Percentiles rank a stretch among this genome's conserved stretches.
These are phyloP conservation scores for Lasioglossum marginatum DNA, from an alignment of 2,888 invertebrate genomes.

Conservation along the genomic window DNA sequence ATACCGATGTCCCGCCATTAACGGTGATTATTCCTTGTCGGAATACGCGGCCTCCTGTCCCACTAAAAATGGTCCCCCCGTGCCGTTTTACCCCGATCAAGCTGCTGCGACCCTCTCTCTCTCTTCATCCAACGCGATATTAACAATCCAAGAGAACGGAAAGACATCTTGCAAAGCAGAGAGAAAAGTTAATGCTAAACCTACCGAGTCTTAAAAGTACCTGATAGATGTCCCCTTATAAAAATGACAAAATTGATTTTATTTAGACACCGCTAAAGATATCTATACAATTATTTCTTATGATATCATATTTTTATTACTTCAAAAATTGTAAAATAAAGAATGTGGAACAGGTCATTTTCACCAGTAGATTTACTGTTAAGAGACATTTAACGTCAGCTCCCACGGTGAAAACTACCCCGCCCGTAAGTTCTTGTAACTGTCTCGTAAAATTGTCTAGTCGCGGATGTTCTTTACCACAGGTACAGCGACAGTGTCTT, in stretches of 20 bases:
- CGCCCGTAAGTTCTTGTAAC: not conserved
- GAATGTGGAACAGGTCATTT: too few relatives aligned
- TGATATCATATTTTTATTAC: too few relatives aligned
- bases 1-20: constrained; percentile 39
- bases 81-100: not conserved
- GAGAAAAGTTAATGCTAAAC: not conserved
- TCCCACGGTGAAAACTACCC: not conserved
- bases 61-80: not conserved
- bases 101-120: too few relatives aligned
- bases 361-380: too few relatives aligned
- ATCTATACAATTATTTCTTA: too few relatives aligned
- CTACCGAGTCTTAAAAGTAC: too few relatives aligned
- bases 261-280: too few relatives aligned
- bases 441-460: not conserved
- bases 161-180: not conserved
- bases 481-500: not conserved
- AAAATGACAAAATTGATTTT: too few relatives aligned
- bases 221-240: too few relatives aligned
- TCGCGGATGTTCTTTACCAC: not conserved
- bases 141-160: not conserved
- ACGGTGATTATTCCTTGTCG: constrained; percentile 49
- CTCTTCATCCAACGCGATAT: not conserved
- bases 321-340: too few relatives aligned
- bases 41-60: not conserved
- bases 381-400: not conserved